A percentile compares a stretch with the other conserved stretches of the same genome.
These are phyloP conservation scores for Nomada hirtipes DNA, from an alignment of 2,888 invertebrate species.

Conservation along the genomic window DNA sequence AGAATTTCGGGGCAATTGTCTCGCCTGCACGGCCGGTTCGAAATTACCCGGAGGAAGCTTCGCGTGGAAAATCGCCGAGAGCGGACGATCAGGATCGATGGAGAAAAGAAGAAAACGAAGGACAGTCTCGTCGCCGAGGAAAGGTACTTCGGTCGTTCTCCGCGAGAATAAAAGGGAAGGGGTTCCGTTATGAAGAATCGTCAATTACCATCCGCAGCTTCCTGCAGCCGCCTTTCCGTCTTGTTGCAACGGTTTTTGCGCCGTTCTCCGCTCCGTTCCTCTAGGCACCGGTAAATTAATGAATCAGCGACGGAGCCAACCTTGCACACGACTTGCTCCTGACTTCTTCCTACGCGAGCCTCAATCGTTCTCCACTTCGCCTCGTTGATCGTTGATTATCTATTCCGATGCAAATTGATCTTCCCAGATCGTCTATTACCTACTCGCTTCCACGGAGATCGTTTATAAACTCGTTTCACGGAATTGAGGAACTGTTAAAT, in stretches of 20 bases:
- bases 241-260: constrained; percentile 44
- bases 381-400: constrained; percentile 4
- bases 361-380: neutral
- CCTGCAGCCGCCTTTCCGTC: constrained; percentile 43
- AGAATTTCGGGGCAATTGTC: too few relatives aligned
- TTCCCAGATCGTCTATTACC: neutral
- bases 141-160: constrained; percentile 14
- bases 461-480: too few relatives aligned
- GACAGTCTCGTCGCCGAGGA: constrained; percentile 17
- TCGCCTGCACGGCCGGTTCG: too few relatives aligned
- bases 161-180: constrained; percentile 37
- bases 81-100: neutral
- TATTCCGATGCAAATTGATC: constrained; percentile 43
- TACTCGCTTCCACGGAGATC: too few relatives aligned
- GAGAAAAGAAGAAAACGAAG: neutral
- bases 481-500: too few relatives aligned
- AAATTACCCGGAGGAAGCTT: too few relatives aligned
- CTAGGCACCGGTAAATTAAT: constrained; percentile 52
- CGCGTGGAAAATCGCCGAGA: too few relatives aligned
- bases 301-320: constrained; percentile 49
- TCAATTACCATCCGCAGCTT: constrained; percentile 41
- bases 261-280: constrained; percentile 31
- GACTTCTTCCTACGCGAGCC: constrained; percentile 26
- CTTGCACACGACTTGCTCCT: constrained; percentile 24
- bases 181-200: constrained; percentile 50